Base-by-base conservation (phyloP, 2,797 vertebrate species). In the Moxostoma hubbsi region DNA sequence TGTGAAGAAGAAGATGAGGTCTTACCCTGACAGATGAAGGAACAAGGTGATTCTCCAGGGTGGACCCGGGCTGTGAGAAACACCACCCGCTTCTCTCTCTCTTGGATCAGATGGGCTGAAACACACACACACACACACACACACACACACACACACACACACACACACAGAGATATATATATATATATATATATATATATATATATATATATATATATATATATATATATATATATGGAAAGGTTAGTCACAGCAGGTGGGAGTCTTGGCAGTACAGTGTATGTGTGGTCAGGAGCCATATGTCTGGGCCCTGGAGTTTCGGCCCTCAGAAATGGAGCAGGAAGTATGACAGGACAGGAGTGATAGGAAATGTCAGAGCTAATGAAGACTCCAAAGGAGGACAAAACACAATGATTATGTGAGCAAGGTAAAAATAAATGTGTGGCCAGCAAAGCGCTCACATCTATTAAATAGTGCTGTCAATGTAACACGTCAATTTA, bases 21-120 rank as follows among this genome's bases (percentile, higher is more conserved):
- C 94, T 95, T 91, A 98, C 97, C 98, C 94, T 99, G 98, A 90
- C 98, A 99, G 84, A 99, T 91, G 5, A 98, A 98, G 77, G 97
- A 99, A 71, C 97, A 97, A 0, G 97, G 97, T n/a, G 97, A 98
- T 92, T 99, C 97, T 87, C 98, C 98, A 0, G 97, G 97, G 85
- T 99, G 97, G 81, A 99, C 96, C 13, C 97, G 94, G 51, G 96
- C 93, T 0, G 96, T 98, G 80, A 99, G 96, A 86, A 99, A 96
- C 62, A 99, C 94, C 82, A 98, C 93, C 89, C 94, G 98, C 92
- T 97, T 96, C 86, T 96, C 96, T 65, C 83, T 89, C 76, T 96
- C 96, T 69, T 94, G 91, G 75, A 82, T 88, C 82, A 94, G 93
- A 84, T 95, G 96, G 8, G 79, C 97, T 98, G 87, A 75, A 86